Evolutionary conservation across 2,797 vertebrate genomes (phyloP), one percentile per base, ranked within the genome.

Genomic region (Rousettus madagascariensis): DNA sequence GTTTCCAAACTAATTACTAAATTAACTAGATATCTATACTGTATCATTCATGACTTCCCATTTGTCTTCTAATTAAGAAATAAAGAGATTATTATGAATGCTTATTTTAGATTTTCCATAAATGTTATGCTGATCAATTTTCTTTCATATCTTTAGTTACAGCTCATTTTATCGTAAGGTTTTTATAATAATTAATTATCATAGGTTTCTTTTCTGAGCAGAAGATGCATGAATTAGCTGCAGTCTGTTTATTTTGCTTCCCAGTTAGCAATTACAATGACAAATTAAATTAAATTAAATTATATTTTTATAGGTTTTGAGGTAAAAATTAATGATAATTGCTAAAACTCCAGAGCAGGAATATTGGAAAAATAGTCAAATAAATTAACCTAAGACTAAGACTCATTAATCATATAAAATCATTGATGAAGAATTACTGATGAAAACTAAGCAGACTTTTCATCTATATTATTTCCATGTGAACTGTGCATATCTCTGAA

Each of bases 201-300:
- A 61, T 66, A 6, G 66, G 24, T 4, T 26, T 69, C 19, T 91
- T 83, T 53, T 28, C 33, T 74, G 5, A 0, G 1, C 51, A 85
- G 28, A 92, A 86, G 69, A 87, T 93, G 33, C 16, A 63, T 65
- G 72, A 2, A 22, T 96, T 91, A 74, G 38, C 19, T 83, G 9
- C 11, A 59, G 8, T 84, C 36, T 93, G 28, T 86, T 97, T 95
- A 90, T 91, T 94, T 95, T 93, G 38, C 51, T 92, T 93, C n/a
- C 65, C 10, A 88, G 53, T 86, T 30, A 96, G 63, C 91, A 86
- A 90, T 96, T 93, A 82, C 3, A 95, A 75, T 96, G 84, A 15
- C 94, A 97, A 53, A 95, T 16, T 93, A 93, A 95, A 95, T 96
- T 95, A 96, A 89, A 59, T 28, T 94, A 97, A 95, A 97, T 88